Conservation (phyloP, 2,797 vertebrate species). For the Astyanax mexicanus region DNA sequence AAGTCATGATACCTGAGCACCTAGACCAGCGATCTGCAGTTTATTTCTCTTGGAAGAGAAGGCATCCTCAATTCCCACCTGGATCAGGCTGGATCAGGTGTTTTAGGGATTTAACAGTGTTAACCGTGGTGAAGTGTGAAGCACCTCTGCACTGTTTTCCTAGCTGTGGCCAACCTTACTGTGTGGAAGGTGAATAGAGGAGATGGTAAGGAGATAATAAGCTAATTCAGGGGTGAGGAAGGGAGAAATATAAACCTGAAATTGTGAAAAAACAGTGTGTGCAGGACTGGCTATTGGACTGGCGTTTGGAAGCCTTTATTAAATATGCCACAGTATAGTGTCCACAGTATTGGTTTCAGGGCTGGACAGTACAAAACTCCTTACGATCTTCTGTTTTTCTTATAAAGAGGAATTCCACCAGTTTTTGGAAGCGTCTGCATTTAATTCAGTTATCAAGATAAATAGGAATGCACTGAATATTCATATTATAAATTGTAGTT, state of each 20-base stretch:
- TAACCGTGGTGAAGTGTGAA: not conserved
- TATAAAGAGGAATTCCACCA: no score
- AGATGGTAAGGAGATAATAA: not conserved
- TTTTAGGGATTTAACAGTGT: not conserved
- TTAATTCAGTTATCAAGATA: no score
- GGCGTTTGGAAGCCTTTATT: not conserved
- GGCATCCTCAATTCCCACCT: not conserved
- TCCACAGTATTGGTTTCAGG: not conserved
- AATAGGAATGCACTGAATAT: no score
- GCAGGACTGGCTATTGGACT: not conserved
- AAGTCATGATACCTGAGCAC: not conserved
- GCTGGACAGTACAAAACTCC: no score
- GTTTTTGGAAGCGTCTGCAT: no score
- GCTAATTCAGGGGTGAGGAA: not conserved
- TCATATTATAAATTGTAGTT: no score
- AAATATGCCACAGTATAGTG: not conserved
- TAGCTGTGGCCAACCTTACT: not conserved
- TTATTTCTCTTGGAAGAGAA: no score
- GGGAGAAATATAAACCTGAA: not conserved
- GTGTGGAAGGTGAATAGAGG: not conserved
- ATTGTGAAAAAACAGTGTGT: not conserved
- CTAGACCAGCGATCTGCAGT: not conserved
- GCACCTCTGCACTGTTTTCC: constrained; percentile 19
- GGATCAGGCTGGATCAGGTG: not conserved
- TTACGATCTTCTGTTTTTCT: no score